Evolutionary conservation across 2,797 vertebrate species (phyloP), one percentile per base, ranked within the genome.

Genomic region (Rhodeus uyekii): DNA sequence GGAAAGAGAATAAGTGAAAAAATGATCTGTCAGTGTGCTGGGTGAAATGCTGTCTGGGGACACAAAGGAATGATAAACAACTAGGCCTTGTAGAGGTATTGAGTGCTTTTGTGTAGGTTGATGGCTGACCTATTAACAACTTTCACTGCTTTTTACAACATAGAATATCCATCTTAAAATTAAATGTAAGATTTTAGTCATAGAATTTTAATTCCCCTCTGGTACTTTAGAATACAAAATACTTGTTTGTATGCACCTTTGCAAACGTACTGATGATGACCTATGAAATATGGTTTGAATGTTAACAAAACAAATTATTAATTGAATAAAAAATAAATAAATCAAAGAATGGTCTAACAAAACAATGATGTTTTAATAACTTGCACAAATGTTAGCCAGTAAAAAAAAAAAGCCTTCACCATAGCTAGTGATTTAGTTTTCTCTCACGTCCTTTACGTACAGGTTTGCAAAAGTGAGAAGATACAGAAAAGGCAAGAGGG

Each of bases 21-120:
- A 9, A 44, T 29, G 32, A 58, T 83, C 58, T 44, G 67, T 65
- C 27, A 65, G n/a, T 24, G 68, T 8, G 76, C 27, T 19, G 27
- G 36, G 39, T 69, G 36, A 77, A 77, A 69, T 46, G 53, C 29
- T 42, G 46, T 77, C 53, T 61, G 36, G 29, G 53, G 36, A 65
- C 64, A 71, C 44, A 72, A 82, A 83, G 88, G 88, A 89, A 91
- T 89, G 87, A 88, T 87, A 90, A 89, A 87, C 85, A 87, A 73
- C 29, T 84, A 81, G 72, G 83, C 87, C 85, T 39, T 78, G 83
- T 89, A 86, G 89, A 91, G 38, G 60, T 69, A 34, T 71, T 48
- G 29, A 53, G 64, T 29, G 65, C 16, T 77, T 83, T 85, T 90
- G 90, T 93, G 90, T 89, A 87, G 91, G 89, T 87, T 92, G 89